Conservation (phyloP, 2,797 vertebrate genomes). For the Diglossa cyanea region DNA sequence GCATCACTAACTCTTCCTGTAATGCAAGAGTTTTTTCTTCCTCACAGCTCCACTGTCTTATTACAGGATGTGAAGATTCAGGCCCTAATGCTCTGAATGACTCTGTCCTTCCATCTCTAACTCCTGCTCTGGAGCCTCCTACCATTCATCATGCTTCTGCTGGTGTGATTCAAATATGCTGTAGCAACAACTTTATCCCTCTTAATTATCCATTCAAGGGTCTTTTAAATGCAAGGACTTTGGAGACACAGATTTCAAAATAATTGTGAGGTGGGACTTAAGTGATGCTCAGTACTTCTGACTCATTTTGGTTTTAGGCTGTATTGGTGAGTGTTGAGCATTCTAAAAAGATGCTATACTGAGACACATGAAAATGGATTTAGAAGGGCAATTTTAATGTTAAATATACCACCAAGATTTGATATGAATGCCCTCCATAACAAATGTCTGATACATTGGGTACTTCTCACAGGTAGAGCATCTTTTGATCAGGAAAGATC, state of each 20-base stretch:
- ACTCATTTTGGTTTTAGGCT: background rate
- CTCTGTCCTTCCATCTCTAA: background rate
- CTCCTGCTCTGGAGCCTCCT: background rate
- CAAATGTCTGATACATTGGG: background rate
- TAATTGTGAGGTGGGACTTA: background rate
- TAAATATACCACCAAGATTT: background rate
- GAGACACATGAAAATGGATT: background rate
- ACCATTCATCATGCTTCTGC: fast-evolving
- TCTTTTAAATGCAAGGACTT: background rate
- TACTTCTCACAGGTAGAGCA: background rate
- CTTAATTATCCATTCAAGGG: background rate
- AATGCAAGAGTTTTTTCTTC: background rate
- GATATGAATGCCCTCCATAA: background rate
- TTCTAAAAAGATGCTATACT: background rate
- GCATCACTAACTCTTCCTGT: background rate
- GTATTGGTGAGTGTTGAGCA: background rate
- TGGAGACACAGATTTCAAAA: background rate
- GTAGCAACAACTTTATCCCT: background rate
- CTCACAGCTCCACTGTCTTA: background rate
- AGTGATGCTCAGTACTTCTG: background rate
- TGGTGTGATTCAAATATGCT: background rate
- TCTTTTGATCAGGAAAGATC: background rate
- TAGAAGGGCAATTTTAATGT: background rate
- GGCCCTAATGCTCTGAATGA: background rate
- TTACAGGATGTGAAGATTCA: background rate